phyloP scores from a whole-genome alignment of 2,797 vertebrate species.

The Anguilla pacifica region DNA sequence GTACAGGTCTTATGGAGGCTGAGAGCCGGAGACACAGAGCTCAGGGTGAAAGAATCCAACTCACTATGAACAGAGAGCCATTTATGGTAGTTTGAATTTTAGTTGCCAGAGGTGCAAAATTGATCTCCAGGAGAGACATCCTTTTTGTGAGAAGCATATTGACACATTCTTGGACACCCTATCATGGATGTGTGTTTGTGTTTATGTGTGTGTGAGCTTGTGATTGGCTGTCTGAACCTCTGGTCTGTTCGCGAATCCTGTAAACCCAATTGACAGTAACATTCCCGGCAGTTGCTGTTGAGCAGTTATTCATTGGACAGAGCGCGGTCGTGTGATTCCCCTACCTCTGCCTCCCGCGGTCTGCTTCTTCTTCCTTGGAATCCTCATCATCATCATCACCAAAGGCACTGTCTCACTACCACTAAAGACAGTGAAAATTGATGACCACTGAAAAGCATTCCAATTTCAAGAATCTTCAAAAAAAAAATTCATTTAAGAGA shows the following conservation, averaged over 20 bases:
- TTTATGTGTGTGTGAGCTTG: background rate
- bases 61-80: background rate
- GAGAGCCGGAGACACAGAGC: background rate
- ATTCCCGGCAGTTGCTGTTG: background rate
- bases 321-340: background rate
- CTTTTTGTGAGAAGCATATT: constrained; percentile 8
- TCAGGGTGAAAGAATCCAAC: background rate
- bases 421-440: too few relatives aligned
- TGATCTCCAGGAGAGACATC: constrained; percentile 5
- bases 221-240: background rate
- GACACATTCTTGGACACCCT: constrained; percentile 5
- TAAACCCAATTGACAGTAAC: background rate
- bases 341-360: background rate
- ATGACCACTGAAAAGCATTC: background rate
- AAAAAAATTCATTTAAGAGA: background rate
- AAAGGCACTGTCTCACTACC: too few relatives aligned
- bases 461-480: background rate
- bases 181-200: background rate
- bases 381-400: background rate
- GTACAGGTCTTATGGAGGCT: background rate
- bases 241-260: background rate
- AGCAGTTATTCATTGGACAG: background rate
- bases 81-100: background rate
- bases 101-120: background rate
- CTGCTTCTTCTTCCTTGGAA: background rate